Evolutionary conservation across 1,140 invertebrate species (phyloP), one percentile per base, ranked within the genome.

Genomic region (Macrostomum lignano): DNA sequence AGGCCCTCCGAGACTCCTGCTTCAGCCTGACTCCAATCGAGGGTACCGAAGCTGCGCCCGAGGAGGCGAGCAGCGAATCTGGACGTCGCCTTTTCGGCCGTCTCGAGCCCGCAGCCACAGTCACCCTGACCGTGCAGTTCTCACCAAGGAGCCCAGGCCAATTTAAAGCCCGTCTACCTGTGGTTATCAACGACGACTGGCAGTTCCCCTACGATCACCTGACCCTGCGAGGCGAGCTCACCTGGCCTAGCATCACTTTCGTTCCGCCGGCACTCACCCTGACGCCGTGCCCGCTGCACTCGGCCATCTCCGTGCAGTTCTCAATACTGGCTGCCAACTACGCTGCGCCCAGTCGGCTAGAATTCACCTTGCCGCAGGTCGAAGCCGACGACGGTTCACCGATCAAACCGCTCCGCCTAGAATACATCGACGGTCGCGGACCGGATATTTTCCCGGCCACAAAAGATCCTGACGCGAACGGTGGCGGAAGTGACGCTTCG

Each of bases 371-470:
- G n/a, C 48, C 49, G 7, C 36, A 44, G 25, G 44, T 53, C 6
- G 47, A 50, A 29, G 47, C 43, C 47, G 50, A 52, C 24, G 52
- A 55, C 42, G 47, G 48, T 17, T 49, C 40, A 33, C 46, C 31
- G 2, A 40, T 52, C 14, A 38, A 40, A 22, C 52, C 51, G 7
- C 32, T 55, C 21, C 40, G 35, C 10, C 41, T 55, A 23, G 37
- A 37, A 14, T 54, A 51, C 39, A 34, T 38, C 9, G 40, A 49
- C 21, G 42, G 47, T 25, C n/a, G n/a, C n/a, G n/a, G n/a, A n/a
- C n/a, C n/a, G n/a, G n/a, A n/a, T n/a, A n/a, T n/a, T n/a, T n/a
- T n/a, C n/a, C n/a, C n/a, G n/a, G n/a, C n/a, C n/a, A n/a, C n/a
- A n/a, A n/a, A n/a, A n/a, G n/a, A n/a, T n/a, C n/a, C n/a, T n/a